Base-by-base conservation (phyloP, 2,113 vertebrate genomes). In the Bubo scandiacus region DNA sequence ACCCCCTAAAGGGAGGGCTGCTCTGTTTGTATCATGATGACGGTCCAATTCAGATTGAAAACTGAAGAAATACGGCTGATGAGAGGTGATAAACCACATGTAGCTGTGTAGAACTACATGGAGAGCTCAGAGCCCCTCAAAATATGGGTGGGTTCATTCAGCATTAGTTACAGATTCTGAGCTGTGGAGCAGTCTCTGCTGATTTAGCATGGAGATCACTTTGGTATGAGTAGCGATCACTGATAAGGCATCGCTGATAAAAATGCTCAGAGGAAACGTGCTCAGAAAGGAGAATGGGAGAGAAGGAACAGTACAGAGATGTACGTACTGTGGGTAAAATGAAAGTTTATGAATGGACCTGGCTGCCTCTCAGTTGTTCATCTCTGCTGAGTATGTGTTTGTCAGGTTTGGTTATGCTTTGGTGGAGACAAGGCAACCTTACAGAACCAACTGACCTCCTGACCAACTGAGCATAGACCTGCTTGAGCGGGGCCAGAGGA, bases 41-140 rank as follows among this genome's bases (percentile, higher is more conserved):
- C 43, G 0, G 0, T 12, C 43, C 7, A 6, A 17, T 30, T 65
- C 27, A 11, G 8, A 6, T 34, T 15, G 55, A 57, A 34, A 15
- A 36, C 27, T 26, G 43, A 40, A n/a, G 36, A 13, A 43, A 3
- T 8, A 4, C 8, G 18, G 36, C 38, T 59, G 58, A 23, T 5
- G 51, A 45, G 55, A 52, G 61, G 55, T 32, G 54, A 21, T 13
- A 65, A 75, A 54, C 36, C 27, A 22, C 0, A 0, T 8, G 2
- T 4, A 45, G 36, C 57, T 15, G 3, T 7, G 9, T 7, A 47
- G 58, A 57, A 27, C 36, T 51, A 14, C 52, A 3, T 2, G 27
- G 58, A 26, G 52, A 26, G 52, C 65, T 65, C n/a, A 36, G 51
- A 71, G 49, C 51, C 51, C 47, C 20, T 54, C 45, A 15, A 8